These are phyloP conservation scores for Lithophane semibrunnea DNA, from an alignment of 2,888 invertebrate species.

Conservation along the genomic window DNA sequence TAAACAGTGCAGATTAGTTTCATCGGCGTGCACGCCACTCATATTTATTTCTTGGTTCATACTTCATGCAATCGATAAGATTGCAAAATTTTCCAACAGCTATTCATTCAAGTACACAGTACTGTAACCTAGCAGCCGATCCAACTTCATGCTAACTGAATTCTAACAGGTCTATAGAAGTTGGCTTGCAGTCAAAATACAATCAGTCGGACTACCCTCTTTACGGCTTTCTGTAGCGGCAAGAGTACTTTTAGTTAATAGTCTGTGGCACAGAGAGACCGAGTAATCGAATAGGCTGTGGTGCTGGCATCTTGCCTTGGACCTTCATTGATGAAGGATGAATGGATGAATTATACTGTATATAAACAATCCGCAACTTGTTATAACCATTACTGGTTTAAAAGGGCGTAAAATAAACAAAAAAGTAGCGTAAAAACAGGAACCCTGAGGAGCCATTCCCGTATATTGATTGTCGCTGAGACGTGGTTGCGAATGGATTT, in stretches of 20 bases:
- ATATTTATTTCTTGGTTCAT: not conserved
- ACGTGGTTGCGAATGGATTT: not conserved
- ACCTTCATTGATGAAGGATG: no score
- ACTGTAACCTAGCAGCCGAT: not conserved
- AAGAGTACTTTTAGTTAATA: conserved; percentile 23
- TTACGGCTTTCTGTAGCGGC: conserved; percentile 1
- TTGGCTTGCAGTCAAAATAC: conserved; percentile 36
- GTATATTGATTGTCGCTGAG: not conserved
- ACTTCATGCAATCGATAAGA: not conserved
- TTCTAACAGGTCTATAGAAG: not conserved
- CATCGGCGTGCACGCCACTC: not conserved
- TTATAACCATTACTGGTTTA: no score
- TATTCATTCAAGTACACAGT: not conserved
- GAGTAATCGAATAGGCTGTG: conserved; percentile 25
- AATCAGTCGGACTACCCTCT: conserved; percentile 24
- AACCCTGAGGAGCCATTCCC: no score
- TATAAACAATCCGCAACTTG: not conserved
- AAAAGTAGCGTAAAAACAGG: not conserved
- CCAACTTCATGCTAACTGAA: conserved; percentile 16
- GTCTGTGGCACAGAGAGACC: not conserved
- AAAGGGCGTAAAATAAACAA: not conserved
- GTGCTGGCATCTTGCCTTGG: conserved; percentile 4
- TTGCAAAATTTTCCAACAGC: not conserved
- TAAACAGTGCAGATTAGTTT: no score
- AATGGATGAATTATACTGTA: no score